Evolutionary conservation across 2,888 invertebrate genomes (phyloP).

Genomic region (Amblyteles armatorius): DNA sequence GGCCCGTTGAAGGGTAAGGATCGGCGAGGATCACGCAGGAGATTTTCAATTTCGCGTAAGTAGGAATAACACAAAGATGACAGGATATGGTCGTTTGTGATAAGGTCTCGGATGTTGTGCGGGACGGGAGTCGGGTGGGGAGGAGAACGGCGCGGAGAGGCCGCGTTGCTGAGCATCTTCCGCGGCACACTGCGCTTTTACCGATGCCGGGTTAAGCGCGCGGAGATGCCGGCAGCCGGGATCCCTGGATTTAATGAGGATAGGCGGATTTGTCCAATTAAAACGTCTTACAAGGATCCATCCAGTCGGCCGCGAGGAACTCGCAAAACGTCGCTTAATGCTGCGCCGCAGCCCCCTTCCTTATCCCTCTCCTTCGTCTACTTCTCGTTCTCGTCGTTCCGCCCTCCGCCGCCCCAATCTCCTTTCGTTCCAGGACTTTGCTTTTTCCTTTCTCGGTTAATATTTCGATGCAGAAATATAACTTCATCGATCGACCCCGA

Average conservation of each 20-base stretch:
- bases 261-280: slow-evolving; percentile 85
- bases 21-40: slow-evolving; percentile 68
- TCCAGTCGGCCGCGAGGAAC: slow-evolving; percentile 72
- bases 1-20: slow-evolving; percentile 58
- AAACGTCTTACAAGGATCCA: slow-evolving; percentile 85
- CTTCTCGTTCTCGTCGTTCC: slow-evolving; percentile 22
- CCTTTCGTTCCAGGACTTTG: slow-evolving; percentile 36
- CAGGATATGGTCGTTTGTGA: slow-evolving; percentile 77
- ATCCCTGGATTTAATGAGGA: slow-evolving; percentile 84
- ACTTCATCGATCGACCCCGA: slow-evolving; percentile 41
- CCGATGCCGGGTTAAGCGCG: slow-evolving; percentile 34
- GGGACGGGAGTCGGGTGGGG: background rate
- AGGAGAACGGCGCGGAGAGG: slow-evolving; percentile 1
- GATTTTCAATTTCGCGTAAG: slow-evolving; percentile 80
- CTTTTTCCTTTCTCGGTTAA: background rate
- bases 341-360: slow-evolving; percentile 70
- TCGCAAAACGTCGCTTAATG: slow-evolving; percentile 69
- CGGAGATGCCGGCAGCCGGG: slow-evolving; percentile 57
- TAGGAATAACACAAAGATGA: slow-evolving; percentile 81
- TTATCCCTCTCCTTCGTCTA: slow-evolving; percentile 70
- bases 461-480: slow-evolving; percentile 31
- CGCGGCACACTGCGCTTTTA: background rate
- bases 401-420: slow-evolving; percentile 9
- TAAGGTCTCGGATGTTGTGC: slow-evolving; percentile 65
- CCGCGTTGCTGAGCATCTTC: slow-evolving; percentile 27